Base-by-base conservation (phyloP, 2,888 invertebrate species). In the Bellardia bayeri region DNA sequence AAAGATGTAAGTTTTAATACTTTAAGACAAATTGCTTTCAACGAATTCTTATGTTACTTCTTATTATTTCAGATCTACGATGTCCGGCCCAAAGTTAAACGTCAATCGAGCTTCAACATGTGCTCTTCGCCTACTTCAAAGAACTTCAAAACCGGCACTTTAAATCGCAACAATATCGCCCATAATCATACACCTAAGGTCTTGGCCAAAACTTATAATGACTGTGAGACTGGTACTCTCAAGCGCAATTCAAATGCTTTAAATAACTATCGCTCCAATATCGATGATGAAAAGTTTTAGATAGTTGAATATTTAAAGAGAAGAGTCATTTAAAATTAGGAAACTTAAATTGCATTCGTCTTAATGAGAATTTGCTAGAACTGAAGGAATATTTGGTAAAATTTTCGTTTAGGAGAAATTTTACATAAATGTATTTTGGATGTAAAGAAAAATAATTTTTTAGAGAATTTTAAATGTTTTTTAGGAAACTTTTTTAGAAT, bases 191-290 rank as follows among this genome's bases (percentile, higher is more conserved):
- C 95, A 0, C 93, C 96, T 95, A 71, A 97, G 95, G 92, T 94
- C 95, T 78, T 96, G 96, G 91, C 95, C 95, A 49, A 97, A 96
- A 93, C 96, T 95, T 86, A 95, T 95, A 90, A 95, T 95, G 97
- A 97, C 89, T 97, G 96, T 91, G 97, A 97, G 91, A 96, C 96
- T 75, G 96, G 97, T 16, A 97, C 97, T 0, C 93, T 97, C 56
- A 95, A 96, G 90, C 94, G 97, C 71, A 97, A 97, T 92, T 97
- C 97, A 90, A 94, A 97, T 94, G 95, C 94, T 87, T 91, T 95
- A 78, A 96, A 96, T 40, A 96, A 96, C 91, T 96, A 91, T 81
- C 91, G 93, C 40, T 89, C 91, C 9, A 91, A 92, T 87, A 92
- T 93, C 58, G 94, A 94, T 71, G 94, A 94, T 84, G 93, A 94